Percentiles rank a stretch among this genome's conserved stretches.
Evolutionary conservation across 2,113 vertebrate genomes (phyloP).

Genomic region (Sturnus vulgaris): DNA sequence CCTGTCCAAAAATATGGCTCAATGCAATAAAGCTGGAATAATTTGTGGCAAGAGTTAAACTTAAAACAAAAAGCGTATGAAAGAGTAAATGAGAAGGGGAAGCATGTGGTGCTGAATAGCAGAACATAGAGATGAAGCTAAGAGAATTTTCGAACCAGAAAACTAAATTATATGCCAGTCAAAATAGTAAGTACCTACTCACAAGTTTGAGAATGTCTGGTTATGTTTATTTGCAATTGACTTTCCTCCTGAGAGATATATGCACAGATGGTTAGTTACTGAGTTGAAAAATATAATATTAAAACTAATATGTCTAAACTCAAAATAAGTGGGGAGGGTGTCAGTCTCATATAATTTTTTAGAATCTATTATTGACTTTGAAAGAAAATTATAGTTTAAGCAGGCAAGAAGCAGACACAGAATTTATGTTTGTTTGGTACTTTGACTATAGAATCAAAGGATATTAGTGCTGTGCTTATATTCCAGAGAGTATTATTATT

Average conservation of each 20-base stretch:
- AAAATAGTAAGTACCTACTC: not conserved
- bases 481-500: not conserved
- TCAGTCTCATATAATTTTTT: not conserved
- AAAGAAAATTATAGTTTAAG: not conserved
- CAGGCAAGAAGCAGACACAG: not conserved
- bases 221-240: not conserved
- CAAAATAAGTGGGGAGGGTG: not conserved
- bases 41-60: not conserved
- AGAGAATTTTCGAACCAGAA: not conserved
- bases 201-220: not conserved
- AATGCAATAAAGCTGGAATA: not conserved
- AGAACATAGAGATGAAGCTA: not conserved
- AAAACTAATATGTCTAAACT: not conserved
- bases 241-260: not conserved
- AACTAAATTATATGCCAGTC: not conserved
- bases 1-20: not conserved
- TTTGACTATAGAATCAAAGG: not conserved
- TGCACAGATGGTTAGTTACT: not conserved
- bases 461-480: not conserved
- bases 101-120: not conserved
- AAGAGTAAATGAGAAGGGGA: not conserved
- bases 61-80: not conserved
- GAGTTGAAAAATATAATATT: not conserved
- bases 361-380: not conserved
- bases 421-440: not conserved